Evolutionary conservation across 2,797 vertebrate species (phyloP).

Genomic region (Antennarius maculatus): DNA sequence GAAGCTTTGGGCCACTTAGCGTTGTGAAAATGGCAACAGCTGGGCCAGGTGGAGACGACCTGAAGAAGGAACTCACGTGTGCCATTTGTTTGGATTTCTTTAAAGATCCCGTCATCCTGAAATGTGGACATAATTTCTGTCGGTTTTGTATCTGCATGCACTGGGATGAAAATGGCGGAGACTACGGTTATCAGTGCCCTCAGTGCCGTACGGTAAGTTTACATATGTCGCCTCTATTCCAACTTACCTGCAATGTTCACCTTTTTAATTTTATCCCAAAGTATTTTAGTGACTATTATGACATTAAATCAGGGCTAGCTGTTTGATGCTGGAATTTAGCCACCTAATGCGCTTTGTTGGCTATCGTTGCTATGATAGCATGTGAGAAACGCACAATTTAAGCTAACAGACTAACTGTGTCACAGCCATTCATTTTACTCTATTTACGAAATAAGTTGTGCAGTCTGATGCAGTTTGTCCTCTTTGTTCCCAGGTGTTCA

Average conservation of each 20-base stretch:
- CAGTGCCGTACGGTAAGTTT: conserved; percentile 73
- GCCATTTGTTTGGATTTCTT: conserved; percentile 84
- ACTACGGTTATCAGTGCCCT: conserved; percentile 82
- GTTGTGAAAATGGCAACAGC: conserved; percentile 80
- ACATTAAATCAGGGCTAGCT: neutral
- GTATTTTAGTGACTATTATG: accelerated
- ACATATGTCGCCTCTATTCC: neutral
- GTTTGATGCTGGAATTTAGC: too few species aligned
- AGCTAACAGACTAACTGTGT: neutral
- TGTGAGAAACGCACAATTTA: too few species aligned
- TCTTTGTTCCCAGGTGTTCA: conserved; percentile 75
- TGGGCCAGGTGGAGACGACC: conserved; percentile 69
- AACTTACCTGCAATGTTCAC: neutral
- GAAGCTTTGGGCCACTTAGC: conserved; percentile 29
- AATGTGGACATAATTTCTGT: conserved; percentile 86
- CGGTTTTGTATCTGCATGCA: conserved; percentile 84
- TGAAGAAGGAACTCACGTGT: conserved; percentile 82
- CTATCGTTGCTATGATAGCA: neutral
- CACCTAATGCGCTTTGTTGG: neutral
- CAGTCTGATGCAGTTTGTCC: too few species aligned
- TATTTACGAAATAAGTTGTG: too few species aligned
- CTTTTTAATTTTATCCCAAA: neutral
- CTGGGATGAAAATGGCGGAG: conserved; percentile 85
- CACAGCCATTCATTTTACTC: neutral
- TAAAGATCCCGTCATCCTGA: conserved; percentile 82